phyloP scores from a whole-genome alignment of 2,888 invertebrate genomes.

The Chymomyza fuscimana region DNA sequence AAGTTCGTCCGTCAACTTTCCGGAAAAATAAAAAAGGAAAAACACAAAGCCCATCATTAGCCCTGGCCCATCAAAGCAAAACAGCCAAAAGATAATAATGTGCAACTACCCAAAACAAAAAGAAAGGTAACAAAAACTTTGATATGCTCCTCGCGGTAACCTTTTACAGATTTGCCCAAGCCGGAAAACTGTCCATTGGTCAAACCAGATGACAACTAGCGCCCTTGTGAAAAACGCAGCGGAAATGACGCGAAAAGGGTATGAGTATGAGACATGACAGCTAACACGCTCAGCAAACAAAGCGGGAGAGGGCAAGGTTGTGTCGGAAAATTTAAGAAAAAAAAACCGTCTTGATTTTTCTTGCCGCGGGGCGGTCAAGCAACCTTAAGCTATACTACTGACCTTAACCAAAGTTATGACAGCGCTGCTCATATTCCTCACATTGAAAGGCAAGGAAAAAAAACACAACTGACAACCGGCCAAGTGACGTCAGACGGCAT shows the following conservation, averaged over 20 bases:
- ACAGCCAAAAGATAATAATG: constrained; percentile 38
- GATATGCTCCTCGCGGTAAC: not conserved
- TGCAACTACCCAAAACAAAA: constrained; percentile 49
- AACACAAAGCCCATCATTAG: constrained; percentile 30
- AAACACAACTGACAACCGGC: not conserved
- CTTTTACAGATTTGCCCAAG: constrained; percentile 36
- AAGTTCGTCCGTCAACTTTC: not conserved
- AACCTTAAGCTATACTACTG: not conserved
- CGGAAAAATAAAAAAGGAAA: not conserved
- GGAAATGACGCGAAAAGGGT: constrained; percentile 36
- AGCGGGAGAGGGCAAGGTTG: not conserved
- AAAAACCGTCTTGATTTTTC: not conserved
- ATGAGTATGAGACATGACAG: constrained; percentile 27
- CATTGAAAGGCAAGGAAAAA: constrained; percentile 36
- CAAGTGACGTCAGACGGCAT: not conserved
- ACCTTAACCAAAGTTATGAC: constrained; percentile 4
- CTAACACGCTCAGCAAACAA: constrained; percentile 1
- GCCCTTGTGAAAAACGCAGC: not conserved
- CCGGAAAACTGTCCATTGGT: constrained; percentile 28
- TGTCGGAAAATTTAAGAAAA: not conserved
- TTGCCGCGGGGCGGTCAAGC: not conserved
- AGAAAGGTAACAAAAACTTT: constrained; percentile 5
- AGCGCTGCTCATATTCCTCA: constrained; percentile 25
- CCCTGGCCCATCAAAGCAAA: constrained; percentile 9
- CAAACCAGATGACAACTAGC: not conserved